Conservation (phyloP, 2,888 invertebrate genomes). For the Pterostichus madidus region DNA sequence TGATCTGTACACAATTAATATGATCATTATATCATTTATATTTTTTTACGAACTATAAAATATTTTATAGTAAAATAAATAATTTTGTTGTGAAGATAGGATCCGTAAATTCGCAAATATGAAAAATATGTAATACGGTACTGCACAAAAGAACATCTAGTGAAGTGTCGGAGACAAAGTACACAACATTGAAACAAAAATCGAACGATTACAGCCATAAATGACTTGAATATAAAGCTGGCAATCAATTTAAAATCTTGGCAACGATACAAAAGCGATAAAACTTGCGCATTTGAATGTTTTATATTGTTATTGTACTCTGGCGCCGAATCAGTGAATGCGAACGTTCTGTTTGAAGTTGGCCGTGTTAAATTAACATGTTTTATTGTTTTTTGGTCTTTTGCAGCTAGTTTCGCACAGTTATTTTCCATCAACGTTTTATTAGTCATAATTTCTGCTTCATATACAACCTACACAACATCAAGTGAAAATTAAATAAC, state of each 20-base stretch:
- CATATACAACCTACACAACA: constrained; percentile 45
- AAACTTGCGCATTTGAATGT: constrained; percentile 60
- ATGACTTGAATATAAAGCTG: constrained; percentile 33
- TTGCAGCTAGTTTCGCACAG: constrained; percentile 56
- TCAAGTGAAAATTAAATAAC: constrained; percentile 56
- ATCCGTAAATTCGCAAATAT: too few relatives aligned
- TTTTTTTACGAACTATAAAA: too few relatives aligned
- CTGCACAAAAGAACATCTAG: background rate
- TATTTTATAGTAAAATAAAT: too few relatives aligned
- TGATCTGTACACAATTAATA: too few relatives aligned
- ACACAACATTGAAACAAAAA: constrained; percentile 29
- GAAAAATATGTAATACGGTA: too few relatives aligned
- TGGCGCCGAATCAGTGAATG: constrained; percentile 48
- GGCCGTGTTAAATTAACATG: constrained; percentile 60
- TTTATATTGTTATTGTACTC: constrained; percentile 61
- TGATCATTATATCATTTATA: too few relatives aligned
- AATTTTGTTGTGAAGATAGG: too few relatives aligned
- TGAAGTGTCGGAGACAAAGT: constrained; percentile 14
- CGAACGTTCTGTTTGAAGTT: constrained; percentile 54
- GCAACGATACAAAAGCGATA: constrained; percentile 60
- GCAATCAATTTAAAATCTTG: constrained; percentile 51
- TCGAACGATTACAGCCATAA: constrained; percentile 18
- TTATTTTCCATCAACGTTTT: constrained; percentile 61
- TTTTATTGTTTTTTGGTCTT: constrained; percentile 62
- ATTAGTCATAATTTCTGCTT: constrained; percentile 52